These are phyloP conservation scores for Smutsia temminckii DNA, from an alignment of 2,797 vertebrate genomes.

Conservation along the genomic window DNA sequence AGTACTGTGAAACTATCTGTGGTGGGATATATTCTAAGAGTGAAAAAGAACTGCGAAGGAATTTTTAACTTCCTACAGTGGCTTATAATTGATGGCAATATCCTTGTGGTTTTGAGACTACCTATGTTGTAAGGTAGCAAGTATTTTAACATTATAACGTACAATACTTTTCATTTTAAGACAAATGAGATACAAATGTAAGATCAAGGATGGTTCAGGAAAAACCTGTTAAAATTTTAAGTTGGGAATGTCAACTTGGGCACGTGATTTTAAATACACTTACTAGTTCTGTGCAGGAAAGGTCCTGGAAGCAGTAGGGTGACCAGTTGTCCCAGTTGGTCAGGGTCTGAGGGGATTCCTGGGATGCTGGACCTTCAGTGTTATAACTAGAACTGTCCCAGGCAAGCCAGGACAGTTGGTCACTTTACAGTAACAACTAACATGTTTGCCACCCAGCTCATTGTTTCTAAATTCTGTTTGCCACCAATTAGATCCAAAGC, in stretches of 20 bases:
- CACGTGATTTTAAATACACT: not conserved
- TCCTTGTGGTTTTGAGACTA: slow-evolving; percentile 16
- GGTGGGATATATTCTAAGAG: not conserved
- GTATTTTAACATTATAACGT: not conserved
- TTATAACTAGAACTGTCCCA: not conserved
- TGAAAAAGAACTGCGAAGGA: not conserved
- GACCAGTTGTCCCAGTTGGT: not conserved
- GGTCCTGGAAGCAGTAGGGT: not conserved
- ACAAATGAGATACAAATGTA: slow-evolving; percentile 33
- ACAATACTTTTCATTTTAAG: not conserved
- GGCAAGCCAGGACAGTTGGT: not conserved
- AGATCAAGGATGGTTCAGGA: not conserved
- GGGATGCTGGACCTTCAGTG: not conserved
- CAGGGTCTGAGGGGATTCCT: not conserved
- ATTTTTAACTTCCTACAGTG: not conserved
- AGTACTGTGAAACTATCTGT: not conserved
- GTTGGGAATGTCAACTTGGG: not conserved
- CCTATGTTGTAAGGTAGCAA: not conserved
- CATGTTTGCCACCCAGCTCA: not conserved
- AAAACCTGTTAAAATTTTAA: not conserved
- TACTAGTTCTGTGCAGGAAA: not conserved
- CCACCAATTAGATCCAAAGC: not conserved
- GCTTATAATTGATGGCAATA: not conserved
- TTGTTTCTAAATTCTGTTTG: not conserved
- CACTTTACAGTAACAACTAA: not conserved